phyloP scores from a whole-genome alignment of 2,888 invertebrate species.

The Scotopteryx bipunctaria region DNA sequence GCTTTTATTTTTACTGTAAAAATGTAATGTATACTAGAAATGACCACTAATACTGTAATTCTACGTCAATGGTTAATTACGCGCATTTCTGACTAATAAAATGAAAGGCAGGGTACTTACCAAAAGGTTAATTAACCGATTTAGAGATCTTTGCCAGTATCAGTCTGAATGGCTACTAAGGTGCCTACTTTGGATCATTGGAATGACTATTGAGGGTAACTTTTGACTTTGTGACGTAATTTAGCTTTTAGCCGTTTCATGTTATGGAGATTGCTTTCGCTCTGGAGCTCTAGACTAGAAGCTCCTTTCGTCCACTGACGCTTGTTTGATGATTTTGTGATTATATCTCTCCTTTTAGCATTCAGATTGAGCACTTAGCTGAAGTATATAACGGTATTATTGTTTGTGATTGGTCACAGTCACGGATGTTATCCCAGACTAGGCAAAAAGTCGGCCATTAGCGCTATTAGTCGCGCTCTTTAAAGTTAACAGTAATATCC shows the following conservation, averaged over 20 bases:
- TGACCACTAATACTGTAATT: constrained; percentile 2
- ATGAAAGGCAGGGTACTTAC: constrained; percentile 14
- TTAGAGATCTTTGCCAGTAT: constrained; percentile 12
- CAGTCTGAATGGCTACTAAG: constrained; percentile 6
- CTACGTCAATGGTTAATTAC: constrained; percentile 11
- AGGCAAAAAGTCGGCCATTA: constrained; percentile 6
- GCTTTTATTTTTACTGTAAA: neutral
- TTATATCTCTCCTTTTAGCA: neutral
- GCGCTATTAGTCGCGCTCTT: neutral
- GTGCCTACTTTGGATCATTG: no score
- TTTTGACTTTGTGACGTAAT: no score
- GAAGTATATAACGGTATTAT: constrained; percentile 6
- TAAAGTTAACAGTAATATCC: no score
- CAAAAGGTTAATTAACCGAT: constrained; percentile 31
- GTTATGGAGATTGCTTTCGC: no score
- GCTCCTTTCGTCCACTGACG: no score
- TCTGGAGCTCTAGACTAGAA: no score
- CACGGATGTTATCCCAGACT: constrained; percentile 1
- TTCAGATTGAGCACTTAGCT: neutral
- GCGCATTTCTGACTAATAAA: constrained; percentile 18
- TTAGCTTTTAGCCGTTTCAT: no score
- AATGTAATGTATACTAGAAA: constrained; percentile 8
- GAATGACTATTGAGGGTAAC: no score
- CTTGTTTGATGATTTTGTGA: no score
- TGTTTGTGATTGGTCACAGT: constrained; percentile 10